phyloP scores from a whole-genome alignment of 1,140 invertebrate species.

The Archegozetes longisetosus region DNA sequence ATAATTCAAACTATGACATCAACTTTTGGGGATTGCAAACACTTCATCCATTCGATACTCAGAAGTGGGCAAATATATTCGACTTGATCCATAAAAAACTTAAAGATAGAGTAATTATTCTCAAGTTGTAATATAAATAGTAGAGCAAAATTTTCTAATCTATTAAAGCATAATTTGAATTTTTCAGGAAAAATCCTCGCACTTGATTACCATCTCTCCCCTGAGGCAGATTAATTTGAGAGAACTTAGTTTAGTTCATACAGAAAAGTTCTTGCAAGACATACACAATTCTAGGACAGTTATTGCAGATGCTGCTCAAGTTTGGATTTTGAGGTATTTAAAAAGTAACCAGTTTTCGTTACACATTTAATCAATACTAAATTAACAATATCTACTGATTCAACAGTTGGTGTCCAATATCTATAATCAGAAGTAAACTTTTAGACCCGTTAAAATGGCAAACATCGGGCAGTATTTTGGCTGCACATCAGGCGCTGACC shows the following conservation, averaged over 20 bases:
- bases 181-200: too few relatives aligned
- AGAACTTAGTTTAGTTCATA: slow-evolving; percentile 1
- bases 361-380: too few relatives aligned
- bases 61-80: slow-evolving; percentile 59
- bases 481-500: not conserved
- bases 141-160: too few relatives aligned
- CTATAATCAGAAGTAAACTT: too few relatives aligned
- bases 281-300: not conserved
- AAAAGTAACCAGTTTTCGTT: not conserved
- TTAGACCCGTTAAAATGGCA: slow-evolving; percentile 7
- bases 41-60: slow-evolving; percentile 71
- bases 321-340: not conserved
- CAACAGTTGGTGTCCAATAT: too few relatives aligned
- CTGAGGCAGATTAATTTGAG: too few relatives aligned
- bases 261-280: not conserved
- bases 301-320: not conserved
- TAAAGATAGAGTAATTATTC: not conserved
- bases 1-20: slow-evolving; percentile 59
- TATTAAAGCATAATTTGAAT: too few relatives aligned
- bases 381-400: too few relatives aligned
- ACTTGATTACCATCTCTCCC: too few relatives aligned
- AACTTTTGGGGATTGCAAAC: slow-evolving; percentile 60
- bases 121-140: too few relatives aligned
- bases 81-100: slow-evolving; percentile 32
- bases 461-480: not conserved